Base-by-base conservation (phyloP, 2,113 vertebrate species). In the Esox niger region DNA sequence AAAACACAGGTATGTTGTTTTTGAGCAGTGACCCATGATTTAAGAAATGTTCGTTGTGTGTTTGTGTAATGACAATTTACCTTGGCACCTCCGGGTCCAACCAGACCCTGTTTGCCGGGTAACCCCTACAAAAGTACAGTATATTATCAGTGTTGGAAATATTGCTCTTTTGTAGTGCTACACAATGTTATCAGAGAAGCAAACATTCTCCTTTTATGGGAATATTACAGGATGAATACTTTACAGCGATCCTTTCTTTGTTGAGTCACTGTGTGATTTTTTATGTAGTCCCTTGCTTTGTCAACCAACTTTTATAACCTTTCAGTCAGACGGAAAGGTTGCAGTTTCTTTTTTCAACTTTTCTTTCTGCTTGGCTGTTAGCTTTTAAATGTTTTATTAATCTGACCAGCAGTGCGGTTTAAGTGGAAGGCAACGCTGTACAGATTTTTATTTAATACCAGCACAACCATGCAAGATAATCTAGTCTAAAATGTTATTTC, bases 31-130 rank as follows among this genome's bases (percentile, higher is more conserved):
- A 68, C 11, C 35, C 35, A 38, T 11, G 11, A 38, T 38, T 5
- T 54, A 54, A 2, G 2, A 6, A 54, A 21, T 54, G 17, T 20
- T n/a, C 49, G 17, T n/a, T 6, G 2, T 54, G 17, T 54, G 49
- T n/a, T 17, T 54, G 49, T 38, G 35, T 38, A 38, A 38, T 6
- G 5, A 35, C 6, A 62, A n/a, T 38, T 81, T 83, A 92, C 92
- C 88, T 91, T 90, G 68, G 68, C 80, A 57, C 92, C 92, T 27
- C 62, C 1, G 11, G 84, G 77, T 43, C 92, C 92, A 13, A 60
- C 77, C 21, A 80, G 30, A 60, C 92, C 92, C 56, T 86, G 85
- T 49, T 89, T 91, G 30, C 92, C 92, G 55, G 90, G 91, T 54
- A 93, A 84, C 17, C 92, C 92, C 92, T 93, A n/a, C n/a, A 74